Base-by-base conservation (phyloP, 2,113 vertebrate genomes). In the Morone chrysops region DNA sequence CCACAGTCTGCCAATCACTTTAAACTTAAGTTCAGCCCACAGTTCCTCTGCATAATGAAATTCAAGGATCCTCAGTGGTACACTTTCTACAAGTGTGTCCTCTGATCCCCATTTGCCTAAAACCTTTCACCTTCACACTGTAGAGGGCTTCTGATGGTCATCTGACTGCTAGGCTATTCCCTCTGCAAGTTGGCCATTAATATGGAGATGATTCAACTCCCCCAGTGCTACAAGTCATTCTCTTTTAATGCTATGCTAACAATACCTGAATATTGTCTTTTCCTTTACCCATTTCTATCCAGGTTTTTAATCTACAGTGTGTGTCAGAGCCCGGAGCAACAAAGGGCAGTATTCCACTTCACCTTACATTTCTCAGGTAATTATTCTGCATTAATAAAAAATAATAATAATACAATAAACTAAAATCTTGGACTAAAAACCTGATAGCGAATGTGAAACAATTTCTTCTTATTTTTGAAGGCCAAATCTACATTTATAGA, bases 331-430 rank as follows among this genome's bases (percentile, higher is more conserved):
- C 92, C 88, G 90, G 72, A 94, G 93, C 91, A 87, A 93, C 87
- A 83, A 86, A 88, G 79, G 85, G 69, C 90, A 88, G 72, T 86
- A 83, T 93, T 92, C 81, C 87, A 92, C 88, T 93, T 86, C 90
- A 92, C 80, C 84, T 89, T 67, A 84, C 89, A 92, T 85, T 91
- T 92, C 90, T 90, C 80, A 92, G 84, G 87, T 93, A 94, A 94
- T 94, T 94, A 94, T 91, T 87, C 78, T 80, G 91, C 77, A 91
- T 92, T 92, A 84, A 93, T 92, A 89, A 84, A 85, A 91, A 92
- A 69, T 9, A 78, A 76, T 56, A 57, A 16, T 5, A 50, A 25
- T n/a, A 25, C 5, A 22, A 31, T 81, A 91, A 90, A 89, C 47
- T 75, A 72, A 90, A 89, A 90, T 83, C 81, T 89, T 91, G 56